A percentile compares a stretch with the other conserved stretches of the same genome.
Conservation (phyloP, 2,888 invertebrate genomes). For the Periphyllus acericola region DNA sequence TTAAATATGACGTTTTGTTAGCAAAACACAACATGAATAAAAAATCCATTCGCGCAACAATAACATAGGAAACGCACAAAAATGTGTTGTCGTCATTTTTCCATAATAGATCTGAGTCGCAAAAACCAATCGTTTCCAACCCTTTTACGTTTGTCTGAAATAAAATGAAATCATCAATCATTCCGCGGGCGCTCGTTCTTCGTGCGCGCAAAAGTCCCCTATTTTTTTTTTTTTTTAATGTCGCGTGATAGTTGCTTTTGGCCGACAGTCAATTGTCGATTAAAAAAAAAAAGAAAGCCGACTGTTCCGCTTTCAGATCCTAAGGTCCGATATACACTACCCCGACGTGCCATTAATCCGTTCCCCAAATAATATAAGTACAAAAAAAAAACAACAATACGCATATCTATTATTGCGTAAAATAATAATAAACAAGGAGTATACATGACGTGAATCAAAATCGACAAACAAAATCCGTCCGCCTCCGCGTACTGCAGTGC, state of each 20-base stretch:
- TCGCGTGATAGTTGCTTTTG: slow-evolving; percentile 24
- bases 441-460: neutral
- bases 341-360: slow-evolving; percentile 46
- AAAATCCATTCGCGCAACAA: slow-evolving; percentile 27
- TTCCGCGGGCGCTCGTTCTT: neutral
- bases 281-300: slow-evolving; percentile 39
- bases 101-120: slow-evolving; percentile 16
- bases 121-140: slow-evolving; percentile 49
- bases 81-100: slow-evolving; percentile 36
- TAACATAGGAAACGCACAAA: slow-evolving; percentile 6
- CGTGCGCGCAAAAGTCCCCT: neutral
- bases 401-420: neutral
- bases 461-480: neutral
- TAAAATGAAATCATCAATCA: slow-evolving; percentile 55
- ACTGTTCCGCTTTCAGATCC: slow-evolving; percentile 32
- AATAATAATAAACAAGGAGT: neutral
- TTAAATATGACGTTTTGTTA: slow-evolving; percentile 21
- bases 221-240: neutral
- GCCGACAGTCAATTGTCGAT: slow-evolving; percentile 56
- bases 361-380: slow-evolving; percentile 53
- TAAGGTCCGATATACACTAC: slow-evolving; percentile 31
- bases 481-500: too few relatives aligned
- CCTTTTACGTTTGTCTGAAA: slow-evolving; percentile 32
- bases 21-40: slow-evolving; percentile 31
- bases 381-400: neutral